Evolutionary conservation across 2,888 invertebrate species (phyloP).

Genomic region (Callimorpha dominula): DNA sequence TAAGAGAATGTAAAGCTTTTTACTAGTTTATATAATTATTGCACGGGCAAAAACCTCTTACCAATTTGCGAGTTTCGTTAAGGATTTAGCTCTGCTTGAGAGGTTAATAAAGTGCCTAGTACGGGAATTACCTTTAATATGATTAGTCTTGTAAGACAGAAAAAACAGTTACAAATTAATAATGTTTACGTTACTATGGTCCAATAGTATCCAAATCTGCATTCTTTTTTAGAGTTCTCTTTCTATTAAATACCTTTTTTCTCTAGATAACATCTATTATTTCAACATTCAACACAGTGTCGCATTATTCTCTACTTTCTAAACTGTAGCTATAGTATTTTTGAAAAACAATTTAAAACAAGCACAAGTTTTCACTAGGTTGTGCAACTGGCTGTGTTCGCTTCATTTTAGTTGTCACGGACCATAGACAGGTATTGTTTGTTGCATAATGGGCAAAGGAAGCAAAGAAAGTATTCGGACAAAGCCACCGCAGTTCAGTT

Average conservation of each 20-base stretch:
- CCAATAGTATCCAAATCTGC: too few relatives aligned
- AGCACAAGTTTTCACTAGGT: conserved; percentile 36
- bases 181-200: too few relatives aligned
- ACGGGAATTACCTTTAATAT: too few relatives aligned
- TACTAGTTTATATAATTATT: too few relatives aligned
- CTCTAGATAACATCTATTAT: neutral
- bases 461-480: conserved; percentile 44
- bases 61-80: too few relatives aligned
- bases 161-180: too few relatives aligned
- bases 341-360: conserved; percentile 22
- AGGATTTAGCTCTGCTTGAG: too few relatives aligned
- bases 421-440: conserved; percentile 39
- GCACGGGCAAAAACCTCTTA: too few relatives aligned
- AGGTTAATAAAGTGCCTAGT: too few relatives aligned
- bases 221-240: too few relatives aligned
- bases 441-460: conserved; percentile 46
- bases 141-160: too few relatives aligned
- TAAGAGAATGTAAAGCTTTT: neutral
- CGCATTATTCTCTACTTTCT: conserved; percentile 6
- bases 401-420: conserved; percentile 43
- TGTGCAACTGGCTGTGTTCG: conserved; percentile 42
- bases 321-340: conserved; percentile 12
- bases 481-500: conserved; percentile 21
- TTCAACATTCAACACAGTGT: neutral
- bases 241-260: neutral